Base-by-base conservation (phyloP, 2,888 invertebrate species). In the Platypus cylindrus region DNA sequence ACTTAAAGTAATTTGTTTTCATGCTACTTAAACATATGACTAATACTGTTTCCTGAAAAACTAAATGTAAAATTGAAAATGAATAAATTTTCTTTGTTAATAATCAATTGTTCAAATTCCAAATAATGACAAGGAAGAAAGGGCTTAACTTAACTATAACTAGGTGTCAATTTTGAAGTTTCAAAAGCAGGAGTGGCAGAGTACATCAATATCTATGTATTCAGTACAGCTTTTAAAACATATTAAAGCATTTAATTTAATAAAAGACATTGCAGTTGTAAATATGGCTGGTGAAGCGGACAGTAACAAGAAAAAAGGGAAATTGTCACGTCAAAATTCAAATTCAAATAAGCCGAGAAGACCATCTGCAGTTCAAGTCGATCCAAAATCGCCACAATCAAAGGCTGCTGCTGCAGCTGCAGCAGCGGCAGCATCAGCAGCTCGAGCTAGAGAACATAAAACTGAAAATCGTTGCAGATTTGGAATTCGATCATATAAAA, bases 401-500 rank as follows among this genome's bases (percentile, higher is more conserved):
- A 58, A 59, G 3, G 51, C 46, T 36, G n/a, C n/a, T n/a, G n/a
- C n/a, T 38, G 50, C 56, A 1, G 62, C 60, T 37, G 54, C 56
- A 34, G 62, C 62, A 39, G 45, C 48, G 14, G 62, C 62, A 38
- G 52, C 50, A 32, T 52, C 54, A 23, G 48, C 51, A 17, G 23
- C 16, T 23, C 14, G 27, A 15, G 56, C 55, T 36, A 53, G 55
- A 31, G 51, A 51, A 16, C 55, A 54, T 37, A 55, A 48, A 39
- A 48, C 52, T 30, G 54, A 58, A 37, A 53, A 52, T 29, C 66
- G 65, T 36, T 65, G 64, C 23, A 61, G 69, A 48, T 73, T 79
- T 53, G 81, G 81, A 20, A 68, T 81, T 48, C 71, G 84, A 46
- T 82, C 85, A 46, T 90, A 85, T 66, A 89, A 87, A 65, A 82